Evolutionary conservation across 2,113 vertebrate species (phyloP), one percentile per base, ranked within the genome.

Genomic region (Taurulus bubalis): DNA sequence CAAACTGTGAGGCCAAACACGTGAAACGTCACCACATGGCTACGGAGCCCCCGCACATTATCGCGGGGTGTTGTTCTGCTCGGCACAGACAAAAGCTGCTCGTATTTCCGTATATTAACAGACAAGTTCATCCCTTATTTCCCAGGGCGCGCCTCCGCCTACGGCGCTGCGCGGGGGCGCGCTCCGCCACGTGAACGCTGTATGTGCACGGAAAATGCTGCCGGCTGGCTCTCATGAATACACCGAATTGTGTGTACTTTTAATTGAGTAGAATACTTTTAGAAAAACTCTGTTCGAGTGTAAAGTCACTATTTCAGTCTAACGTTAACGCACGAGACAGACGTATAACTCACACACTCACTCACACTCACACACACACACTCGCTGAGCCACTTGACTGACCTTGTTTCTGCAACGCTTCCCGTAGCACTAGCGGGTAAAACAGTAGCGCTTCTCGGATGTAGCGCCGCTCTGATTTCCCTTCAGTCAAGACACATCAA

Each of bases 1-100:
- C 0, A 38, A 62, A 4, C 7, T 36, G n/a, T 70, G 0, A 8
- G 4, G 4, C n/a, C 3, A 28, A 36, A 58, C 1, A 32, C 3
- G 8, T 28, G 2, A 56, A 15, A 16, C 8, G 28, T n/a, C 2
- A 26, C 2, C 10, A 38, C 15, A 11, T 4, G 10, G 1, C 15
- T 0, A 7, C 1, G 0, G 14, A 49, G 5, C 4, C 51, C 3
- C 32, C 1, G 30, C 26, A 6, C 1, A 20, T 26, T 1, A 7
- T 26, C 24, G 1, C 0, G 0, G 2, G 0, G 0, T 38, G 9
- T 30, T 30, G 7, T 22, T 51, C 0, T 18, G 47, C 8, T 68
- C 64, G 20, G 38, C 42, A 4, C 0, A 6, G 1, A 24, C 1
- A 34, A 32, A 60, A 60, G 15, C 24, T 28, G 55, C 12, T 15